phyloP scores from a whole-genome alignment of 2,113 vertebrate genomes.

The Odobenus rosmarus region DNA sequence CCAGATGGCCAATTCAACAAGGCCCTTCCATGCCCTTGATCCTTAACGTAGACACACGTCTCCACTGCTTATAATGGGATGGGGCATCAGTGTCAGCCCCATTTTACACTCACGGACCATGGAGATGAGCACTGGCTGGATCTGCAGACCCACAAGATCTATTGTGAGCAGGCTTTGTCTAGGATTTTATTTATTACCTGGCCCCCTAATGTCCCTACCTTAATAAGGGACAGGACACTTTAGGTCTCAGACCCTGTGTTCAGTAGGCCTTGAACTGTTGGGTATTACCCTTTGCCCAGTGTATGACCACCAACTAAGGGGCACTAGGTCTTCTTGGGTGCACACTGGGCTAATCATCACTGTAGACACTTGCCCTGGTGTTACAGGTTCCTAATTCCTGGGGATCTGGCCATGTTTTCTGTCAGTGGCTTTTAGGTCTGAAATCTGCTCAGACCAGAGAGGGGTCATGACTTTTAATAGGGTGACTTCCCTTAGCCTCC shows the following conservation, averaged over 20 bases:
- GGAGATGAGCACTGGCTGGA: not conserved
- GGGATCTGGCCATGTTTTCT: not conserved
- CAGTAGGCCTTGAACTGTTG: not conserved
- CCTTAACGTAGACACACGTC: accelerated
- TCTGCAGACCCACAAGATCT: not conserved
- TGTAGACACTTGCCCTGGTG: not conserved
- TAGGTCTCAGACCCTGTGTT: not conserved
- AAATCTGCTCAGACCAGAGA: not conserved
- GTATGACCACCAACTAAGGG: not conserved
- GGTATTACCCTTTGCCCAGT: not conserved
- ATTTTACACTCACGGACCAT: accelerated
- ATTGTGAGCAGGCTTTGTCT: not conserved
- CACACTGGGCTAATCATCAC: accelerated
- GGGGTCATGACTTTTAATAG: not conserved
- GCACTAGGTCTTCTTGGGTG: not conserved
- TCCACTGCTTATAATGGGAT: not conserved
- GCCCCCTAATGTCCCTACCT: not conserved
- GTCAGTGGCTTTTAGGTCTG: not conserved
- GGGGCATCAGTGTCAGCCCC: accelerated
- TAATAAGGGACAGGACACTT: not conserved
- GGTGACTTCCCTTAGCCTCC: not conserved
- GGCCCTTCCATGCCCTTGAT: not conserved
- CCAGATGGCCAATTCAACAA: not conserved
- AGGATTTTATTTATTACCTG: not conserved
- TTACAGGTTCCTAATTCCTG: accelerated